A percentile compares a stretch with the other conserved stretches of the same genome.
Evolutionary conservation across 2,797 vertebrate species (phyloP).

Genomic region (Gymnoscopelus microlampas): DNA sequence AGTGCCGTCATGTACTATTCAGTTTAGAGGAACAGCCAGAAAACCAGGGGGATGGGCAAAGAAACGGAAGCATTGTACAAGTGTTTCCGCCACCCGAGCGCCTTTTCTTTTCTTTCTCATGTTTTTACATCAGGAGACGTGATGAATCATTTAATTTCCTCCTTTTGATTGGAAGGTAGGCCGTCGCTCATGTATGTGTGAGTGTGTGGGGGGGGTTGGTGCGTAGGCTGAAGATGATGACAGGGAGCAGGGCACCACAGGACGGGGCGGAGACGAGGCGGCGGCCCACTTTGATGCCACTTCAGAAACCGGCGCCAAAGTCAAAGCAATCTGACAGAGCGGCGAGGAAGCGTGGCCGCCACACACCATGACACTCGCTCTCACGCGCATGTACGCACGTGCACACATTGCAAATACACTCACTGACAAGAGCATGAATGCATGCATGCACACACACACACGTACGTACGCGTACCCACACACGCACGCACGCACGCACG

Average conservation of each 20-base stretch:
- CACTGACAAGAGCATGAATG: not conserved
- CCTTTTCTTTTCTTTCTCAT: constrained; percentile 80
- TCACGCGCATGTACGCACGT: constrained; percentile 5
- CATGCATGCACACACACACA: not conserved
- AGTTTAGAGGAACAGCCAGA: constrained; percentile 58
- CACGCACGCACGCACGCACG: not conserved
- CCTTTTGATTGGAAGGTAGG: constrained; percentile 78
- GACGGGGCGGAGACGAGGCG: constrained; percentile 31
- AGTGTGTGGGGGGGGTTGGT: constrained; percentile 17
- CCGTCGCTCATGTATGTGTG: constrained; percentile 2
- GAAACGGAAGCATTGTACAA: constrained; percentile 65
- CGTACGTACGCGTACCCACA: not conserved
- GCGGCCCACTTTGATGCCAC: constrained; percentile 76
- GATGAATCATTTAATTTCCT: constrained; percentile 84
- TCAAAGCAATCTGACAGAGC: constrained; percentile 69
- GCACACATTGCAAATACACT: constrained; percentile 8
- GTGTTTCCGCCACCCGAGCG: constrained; percentile 56
- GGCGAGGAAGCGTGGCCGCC: constrained; percentile 56
- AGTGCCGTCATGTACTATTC: constrained; percentile 81
- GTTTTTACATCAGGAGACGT: constrained; percentile 75
- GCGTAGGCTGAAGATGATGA: constrained; percentile 70
- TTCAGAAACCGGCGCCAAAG: constrained; percentile 68
- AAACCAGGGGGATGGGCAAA: constrained; percentile 45
- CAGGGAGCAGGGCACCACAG: constrained; percentile 52
- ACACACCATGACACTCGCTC: constrained; percentile 23